phyloP scores from a whole-genome alignment of 2,113 vertebrate species.

The Cinclus cinclus region DNA sequence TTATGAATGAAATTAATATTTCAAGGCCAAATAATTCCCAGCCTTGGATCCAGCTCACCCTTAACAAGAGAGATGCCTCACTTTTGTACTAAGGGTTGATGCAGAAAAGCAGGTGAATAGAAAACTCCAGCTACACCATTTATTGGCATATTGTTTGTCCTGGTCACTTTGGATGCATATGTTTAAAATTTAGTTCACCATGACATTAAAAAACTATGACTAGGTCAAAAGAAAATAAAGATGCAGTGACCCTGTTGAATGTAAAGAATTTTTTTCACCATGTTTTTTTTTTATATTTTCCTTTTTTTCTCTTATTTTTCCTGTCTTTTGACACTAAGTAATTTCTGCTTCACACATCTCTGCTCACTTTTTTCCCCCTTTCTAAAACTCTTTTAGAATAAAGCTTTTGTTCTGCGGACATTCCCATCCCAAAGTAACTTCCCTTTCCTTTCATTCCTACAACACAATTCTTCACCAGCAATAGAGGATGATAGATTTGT shows the following conservation, averaged over 20 bases:
- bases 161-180: background rate
- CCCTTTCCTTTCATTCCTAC: background rate
- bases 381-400: background rate
- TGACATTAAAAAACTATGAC: background rate
- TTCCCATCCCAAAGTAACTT: background rate
- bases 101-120: background rate
- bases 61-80: background rate
- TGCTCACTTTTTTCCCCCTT: background rate
- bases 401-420: background rate
- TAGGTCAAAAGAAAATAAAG: background rate
- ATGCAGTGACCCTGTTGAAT: background rate
- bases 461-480: background rate
- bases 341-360: background rate
- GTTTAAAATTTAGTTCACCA: background rate
- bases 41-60: background rate
- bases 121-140: background rate
- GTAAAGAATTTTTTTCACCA: background rate
- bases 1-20: background rate
- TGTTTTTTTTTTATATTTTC: too few relatives aligned
- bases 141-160: background rate
- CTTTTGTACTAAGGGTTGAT: background rate
- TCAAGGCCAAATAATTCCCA: background rate
- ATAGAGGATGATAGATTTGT: background rate
- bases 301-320: accelerated
- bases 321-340: accelerated